Conservation (phyloP, 1,140 invertebrate species). For the Drosophila kohkoa region DNA sequence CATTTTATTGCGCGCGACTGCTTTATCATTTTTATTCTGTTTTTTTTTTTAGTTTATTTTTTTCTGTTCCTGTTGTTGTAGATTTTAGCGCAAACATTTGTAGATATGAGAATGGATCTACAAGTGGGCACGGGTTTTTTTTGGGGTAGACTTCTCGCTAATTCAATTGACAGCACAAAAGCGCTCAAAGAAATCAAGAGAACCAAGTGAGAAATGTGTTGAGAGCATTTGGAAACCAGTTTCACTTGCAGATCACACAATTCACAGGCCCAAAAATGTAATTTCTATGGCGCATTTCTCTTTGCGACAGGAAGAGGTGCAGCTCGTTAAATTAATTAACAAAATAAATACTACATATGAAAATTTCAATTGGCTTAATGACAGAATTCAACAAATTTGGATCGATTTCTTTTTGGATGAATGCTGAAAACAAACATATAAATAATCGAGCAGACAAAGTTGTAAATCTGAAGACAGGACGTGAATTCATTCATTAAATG, state of each 20-base stretch:
- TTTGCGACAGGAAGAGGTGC: conserved; percentile 61
- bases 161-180: conserved; percentile 77
- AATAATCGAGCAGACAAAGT: neutral
- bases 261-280: conserved; percentile 22
- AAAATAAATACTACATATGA: conserved; percentile 14
- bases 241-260: conserved; percentile 29
- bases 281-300: neutral
- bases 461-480: neutral
- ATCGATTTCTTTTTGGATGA: conserved; percentile 30
- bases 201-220: conserved; percentile 45
- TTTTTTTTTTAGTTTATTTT: conserved; percentile 24
- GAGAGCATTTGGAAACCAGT: conserved; percentile 39
- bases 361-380: conserved; percentile 24
- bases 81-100: conserved; percentile 70
- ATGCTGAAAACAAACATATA: neutral
- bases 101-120: conserved; percentile 56
- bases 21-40: conserved; percentile 58
- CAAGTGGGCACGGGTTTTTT: conserved; percentile 23
- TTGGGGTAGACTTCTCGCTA: conserved; percentile 55
- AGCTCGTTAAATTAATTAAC: conserved; percentile 67
- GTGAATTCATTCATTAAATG: conserved; percentile 3
- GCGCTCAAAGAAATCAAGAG: conserved; percentile 20
- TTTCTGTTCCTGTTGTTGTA: conserved; percentile 21
- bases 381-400: conserved; percentile 19
- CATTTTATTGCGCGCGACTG: conserved; percentile 63